Evolutionary conservation across 2,888 invertebrate species (phyloP), one percentile per base, ranked within the genome.

Genomic region (Mactromeris polynyma): DNA sequence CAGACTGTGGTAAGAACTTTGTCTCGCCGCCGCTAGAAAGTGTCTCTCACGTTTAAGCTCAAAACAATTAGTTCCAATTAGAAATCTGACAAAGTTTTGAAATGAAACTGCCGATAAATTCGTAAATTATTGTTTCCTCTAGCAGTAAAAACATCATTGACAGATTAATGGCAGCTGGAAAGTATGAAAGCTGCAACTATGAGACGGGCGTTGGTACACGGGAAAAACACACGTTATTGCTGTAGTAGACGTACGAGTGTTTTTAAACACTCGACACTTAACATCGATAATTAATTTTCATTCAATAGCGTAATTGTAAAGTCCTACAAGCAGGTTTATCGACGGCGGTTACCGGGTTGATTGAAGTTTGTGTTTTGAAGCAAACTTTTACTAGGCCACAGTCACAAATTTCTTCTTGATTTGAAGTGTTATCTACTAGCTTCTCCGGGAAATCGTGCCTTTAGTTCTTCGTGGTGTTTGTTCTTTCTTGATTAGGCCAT

Each of bases 31-130:
- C 4, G 3, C 2, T 7, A 26, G 26, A 64, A 26, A 26, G 58
- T 26, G 58, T 64, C 26, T 64, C 26, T 64, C 11, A 26, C 58
- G 58, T n/a, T 26, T 26, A 64, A 64, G 58, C 58, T 9, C n/a
- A 64, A 64, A 64, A 21, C 58, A 64, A 64, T 64, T 64, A 64
- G n/a, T 26, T 64, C 58, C 58, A 64, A n/a, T 64, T n/a, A 7
- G 21, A 64, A 26, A 64, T 64, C 58, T 26, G 58, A 64, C 58
- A 64, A 64, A 64, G 58, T 64, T 64, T 64, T 64, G 26, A 64
- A 64, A 64, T 64, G 58, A 64, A 64, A n/a, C 9, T 64, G 58
- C 11, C 26, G 11, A 64, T 64, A n/a, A 64, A 64, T 64, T 26
- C 58, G 26, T 64, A 64, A 64, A 64, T 64, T 64, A 26, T 26